Evolutionary conservation across 2,797 vertebrate species (phyloP).

Genomic region (Molossus molossus): DNA sequence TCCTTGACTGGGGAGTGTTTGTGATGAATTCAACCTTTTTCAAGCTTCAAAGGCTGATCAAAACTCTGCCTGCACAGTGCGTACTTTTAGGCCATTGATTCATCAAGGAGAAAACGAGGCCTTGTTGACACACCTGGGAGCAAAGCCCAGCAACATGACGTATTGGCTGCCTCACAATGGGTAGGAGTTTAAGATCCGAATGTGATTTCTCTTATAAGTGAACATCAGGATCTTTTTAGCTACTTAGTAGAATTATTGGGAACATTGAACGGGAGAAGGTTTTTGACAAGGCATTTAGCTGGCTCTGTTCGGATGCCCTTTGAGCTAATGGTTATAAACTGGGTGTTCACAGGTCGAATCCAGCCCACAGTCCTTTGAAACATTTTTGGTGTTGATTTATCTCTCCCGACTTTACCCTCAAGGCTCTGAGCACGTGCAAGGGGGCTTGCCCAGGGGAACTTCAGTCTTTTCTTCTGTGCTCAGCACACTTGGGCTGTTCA

Average conservation of each 20-base stretch:
- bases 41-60: background rate
- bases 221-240: background rate
- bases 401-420: background rate
- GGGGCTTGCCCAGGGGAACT: background rate
- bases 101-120: background rate
- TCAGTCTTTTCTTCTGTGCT: background rate
- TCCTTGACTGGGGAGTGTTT: background rate
- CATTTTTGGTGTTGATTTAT: background rate
- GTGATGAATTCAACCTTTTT: slow-evolving; percentile 24
- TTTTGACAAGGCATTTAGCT: background rate
- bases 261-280: background rate
- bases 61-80: background rate
- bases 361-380: background rate
- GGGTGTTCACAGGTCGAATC: background rate
- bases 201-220: slow-evolving; percentile 10
- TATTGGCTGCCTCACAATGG: background rate
- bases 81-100: background rate
- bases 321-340: background rate
- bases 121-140: background rate
- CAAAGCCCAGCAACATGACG: background rate
- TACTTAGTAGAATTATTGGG: background rate
- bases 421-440: background rate
- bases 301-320: background rate
- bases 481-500: background rate
- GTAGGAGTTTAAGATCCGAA: background rate